Evolutionary conservation across 1,140 invertebrate species (phyloP).

Genomic region (Choristoneura fumiferana): DNA sequence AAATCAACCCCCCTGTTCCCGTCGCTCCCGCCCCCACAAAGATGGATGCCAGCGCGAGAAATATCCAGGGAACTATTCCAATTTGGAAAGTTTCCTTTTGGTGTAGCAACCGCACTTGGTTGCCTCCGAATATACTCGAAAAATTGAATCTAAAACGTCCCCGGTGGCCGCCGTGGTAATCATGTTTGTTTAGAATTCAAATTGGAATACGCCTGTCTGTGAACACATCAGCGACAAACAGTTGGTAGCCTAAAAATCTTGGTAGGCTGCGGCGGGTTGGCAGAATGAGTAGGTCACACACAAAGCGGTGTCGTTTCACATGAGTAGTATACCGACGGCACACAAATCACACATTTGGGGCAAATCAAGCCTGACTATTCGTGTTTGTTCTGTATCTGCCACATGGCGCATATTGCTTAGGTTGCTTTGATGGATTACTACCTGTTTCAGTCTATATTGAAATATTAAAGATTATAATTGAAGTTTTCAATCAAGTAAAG

Average conservation of each 20-base stretch:
- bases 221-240: too few species aligned
- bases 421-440: slow-evolving; percentile 8
- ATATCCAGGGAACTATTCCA: slow-evolving; percentile 69
- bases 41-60: slow-evolving; percentile 55
- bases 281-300: slow-evolving; percentile 8
- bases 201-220: too few species aligned
- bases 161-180: neutral
- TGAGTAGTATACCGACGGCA: neutral
- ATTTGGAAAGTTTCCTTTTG: slow-evolving; percentile 67
- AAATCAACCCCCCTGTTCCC: slow-evolving; percentile 40
- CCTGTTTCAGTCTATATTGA: too few species aligned
- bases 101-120: slow-evolving; percentile 45
- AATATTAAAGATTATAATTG: too few species aligned
- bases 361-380: neutral
- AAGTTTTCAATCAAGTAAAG: too few species aligned
- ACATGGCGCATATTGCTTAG: neutral
- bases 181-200: too few species aligned
- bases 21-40: slow-evolving; percentile 45
- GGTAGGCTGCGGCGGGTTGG: neutral
- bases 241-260: too few species aligned
- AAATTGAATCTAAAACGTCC: slow-evolving; percentile 28
- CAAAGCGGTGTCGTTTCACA: neutral
- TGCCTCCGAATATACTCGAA: slow-evolving; percentile 40
- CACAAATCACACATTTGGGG: slow-evolving; percentile 8
- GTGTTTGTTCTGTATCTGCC: slow-evolving; percentile 13